Evolutionary conservation across 2,888 invertebrate species (phyloP).

Genomic region (Uropetala carovei): DNA sequence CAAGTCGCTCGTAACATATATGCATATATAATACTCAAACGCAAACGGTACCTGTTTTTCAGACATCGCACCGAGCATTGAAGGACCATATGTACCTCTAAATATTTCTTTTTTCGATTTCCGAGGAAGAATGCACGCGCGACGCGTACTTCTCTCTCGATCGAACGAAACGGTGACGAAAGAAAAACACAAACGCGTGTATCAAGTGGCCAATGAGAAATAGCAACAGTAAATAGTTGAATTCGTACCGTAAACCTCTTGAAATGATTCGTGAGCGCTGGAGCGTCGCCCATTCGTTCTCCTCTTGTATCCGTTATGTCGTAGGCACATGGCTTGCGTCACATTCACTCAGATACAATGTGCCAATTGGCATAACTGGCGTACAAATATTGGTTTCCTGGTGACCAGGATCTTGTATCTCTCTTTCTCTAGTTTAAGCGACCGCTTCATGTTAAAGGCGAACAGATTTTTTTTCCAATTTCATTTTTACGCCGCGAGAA

Average conservation of each 20-base stretch:
- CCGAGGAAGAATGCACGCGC: too few species aligned
- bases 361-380: constrained; percentile 55
- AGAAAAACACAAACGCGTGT: not conserved
- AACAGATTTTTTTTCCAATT: not conserved
- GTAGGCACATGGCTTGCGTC: constrained; percentile 16
- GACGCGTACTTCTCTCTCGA: too few species aligned
- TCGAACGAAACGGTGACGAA: not conserved
- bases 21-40: not conserved
- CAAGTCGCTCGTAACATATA: not conserved
- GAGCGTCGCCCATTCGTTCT: constrained; percentile 13
- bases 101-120: too few species aligned
- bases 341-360: constrained; percentile 26
- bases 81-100: not conserved
- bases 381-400: constrained; percentile 55
- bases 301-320: not conserved
- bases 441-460: not conserved
- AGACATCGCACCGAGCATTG: not conserved
- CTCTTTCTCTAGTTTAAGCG: not conserved
- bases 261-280: not conserved
- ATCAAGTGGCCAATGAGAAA: not conserved
- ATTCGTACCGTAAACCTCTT: not conserved
- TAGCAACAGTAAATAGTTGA: not conserved
- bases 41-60: not conserved
- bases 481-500: constrained; percentile 1
- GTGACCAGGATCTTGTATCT: not conserved